These are phyloP conservation scores for Lichenostomus cassidix DNA, from an alignment of 2,113 vertebrate species.

Conservation along the genomic window DNA sequence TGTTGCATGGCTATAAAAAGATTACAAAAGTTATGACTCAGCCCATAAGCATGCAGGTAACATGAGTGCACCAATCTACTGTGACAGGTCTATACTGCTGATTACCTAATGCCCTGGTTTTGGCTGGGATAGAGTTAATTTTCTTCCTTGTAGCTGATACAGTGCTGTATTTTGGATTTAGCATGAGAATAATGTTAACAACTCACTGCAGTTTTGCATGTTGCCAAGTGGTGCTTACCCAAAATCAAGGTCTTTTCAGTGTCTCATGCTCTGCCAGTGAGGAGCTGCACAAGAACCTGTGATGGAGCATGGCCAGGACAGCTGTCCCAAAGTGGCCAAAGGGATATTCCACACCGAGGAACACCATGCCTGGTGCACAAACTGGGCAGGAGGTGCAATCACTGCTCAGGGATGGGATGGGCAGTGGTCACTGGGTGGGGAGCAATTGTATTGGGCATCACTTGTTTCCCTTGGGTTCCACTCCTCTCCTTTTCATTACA, in stretches of 20 bases:
- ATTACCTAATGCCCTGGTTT: not conserved
- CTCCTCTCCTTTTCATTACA: not conserved
- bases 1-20: not conserved
- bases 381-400: not conserved
- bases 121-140: not conserved
- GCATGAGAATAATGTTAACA: not conserved
- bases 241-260: not conserved
- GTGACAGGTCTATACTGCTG: not conserved
- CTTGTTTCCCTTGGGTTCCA: not conserved
- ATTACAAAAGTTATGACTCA: not conserved
- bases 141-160: not conserved
- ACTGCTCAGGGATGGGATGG: not conserved
- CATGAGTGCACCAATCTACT: not conserved
- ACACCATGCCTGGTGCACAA: accelerated
- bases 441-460: not conserved
- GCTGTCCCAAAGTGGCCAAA: not conserved
- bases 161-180: not conserved
- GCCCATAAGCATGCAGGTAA: not conserved
- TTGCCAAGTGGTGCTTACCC: not conserved
- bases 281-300: not conserved
- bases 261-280: not conserved
- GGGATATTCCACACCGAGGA: not conserved
- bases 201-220: not conserved
- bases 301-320: not conserved
- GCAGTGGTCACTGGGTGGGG: too few relatives aligned